Conservation (phyloP, 2,888 invertebrate genomes). For the Caenorhabditis sp. region DNA sequence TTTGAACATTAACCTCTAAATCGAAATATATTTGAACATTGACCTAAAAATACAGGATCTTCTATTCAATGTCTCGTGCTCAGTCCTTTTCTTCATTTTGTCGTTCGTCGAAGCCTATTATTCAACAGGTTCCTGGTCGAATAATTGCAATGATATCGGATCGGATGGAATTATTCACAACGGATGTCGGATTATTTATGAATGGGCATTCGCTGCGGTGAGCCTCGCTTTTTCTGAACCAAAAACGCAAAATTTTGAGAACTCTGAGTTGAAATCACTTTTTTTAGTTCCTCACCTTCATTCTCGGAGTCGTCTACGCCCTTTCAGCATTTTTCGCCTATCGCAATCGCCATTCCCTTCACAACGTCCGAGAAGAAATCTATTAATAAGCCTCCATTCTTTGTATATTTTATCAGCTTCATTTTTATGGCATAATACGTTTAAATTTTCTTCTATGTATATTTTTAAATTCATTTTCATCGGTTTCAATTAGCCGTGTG, state of each 20-base stretch:
- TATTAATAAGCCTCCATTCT: slow-evolving; percentile 6
- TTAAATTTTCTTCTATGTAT: no score
- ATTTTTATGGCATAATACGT: no score
- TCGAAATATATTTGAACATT: background rate
- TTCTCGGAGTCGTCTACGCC: background rate
- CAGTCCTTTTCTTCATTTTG: slow-evolving; percentile 60
- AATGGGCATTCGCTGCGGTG: slow-evolving; percentile 70
- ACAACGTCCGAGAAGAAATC: slow-evolving; percentile 17
- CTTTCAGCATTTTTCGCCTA: slow-evolving; percentile 44
- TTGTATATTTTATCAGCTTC: background rate
- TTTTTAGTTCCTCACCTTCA: slow-evolving; percentile 1
- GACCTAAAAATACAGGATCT: slow-evolving; percentile 52
- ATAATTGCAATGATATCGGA: slow-evolving; percentile 71
- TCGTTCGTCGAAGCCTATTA: slow-evolving; percentile 67
- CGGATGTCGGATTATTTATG: slow-evolving; percentile 65
- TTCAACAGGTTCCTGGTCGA: slow-evolving; percentile 69
- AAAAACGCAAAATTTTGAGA: background rate
- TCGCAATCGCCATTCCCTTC: slow-evolving; percentile 41
- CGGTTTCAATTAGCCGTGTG: no score
- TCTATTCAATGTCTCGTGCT: slow-evolving; percentile 55
- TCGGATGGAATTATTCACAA: slow-evolving; percentile 64
- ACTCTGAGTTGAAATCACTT: background rate
- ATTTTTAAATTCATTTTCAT: no score
- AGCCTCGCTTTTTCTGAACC: no score
- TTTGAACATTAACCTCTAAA: no score